Evolutionary conservation across 2,888 invertebrate genomes (phyloP), one percentile per base, ranked within the genome.

Genomic region (Drosophila melanocephala): DNA sequence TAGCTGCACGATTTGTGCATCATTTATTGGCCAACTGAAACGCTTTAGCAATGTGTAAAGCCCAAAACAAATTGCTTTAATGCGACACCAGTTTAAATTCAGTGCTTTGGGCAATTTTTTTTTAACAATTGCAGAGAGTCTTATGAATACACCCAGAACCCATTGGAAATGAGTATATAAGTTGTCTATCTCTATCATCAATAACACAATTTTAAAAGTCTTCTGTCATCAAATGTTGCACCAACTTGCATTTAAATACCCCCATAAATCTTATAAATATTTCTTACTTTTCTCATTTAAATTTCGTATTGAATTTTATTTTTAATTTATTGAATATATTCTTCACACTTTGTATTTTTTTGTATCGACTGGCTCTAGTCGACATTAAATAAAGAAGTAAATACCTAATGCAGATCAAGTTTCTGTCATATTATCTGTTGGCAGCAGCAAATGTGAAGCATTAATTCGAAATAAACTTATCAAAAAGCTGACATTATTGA

Each of bases 1-100:
- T 64, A 55, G 71, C 28, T 62, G 44, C 68, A 44, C 39, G 42
- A 63, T 66, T 74, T 77, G 35, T 67, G 51, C 51, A 28, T 30
- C 57, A 42, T 63, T 71, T 53, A 12, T 50, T 26, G 14, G 26
- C 4, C 47, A 55, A 22, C 63, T 51, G 33, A 14, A 35, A 35
- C 14, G 14, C 4, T 14, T 5, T 35, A 14, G 5, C 14, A 35
- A 35, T 14, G 33, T 35, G 33, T 5, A n/a, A 12, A 5, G 42
- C n/a, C 5, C 5, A 5, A 22, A 42, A 44, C 42, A 22, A 22
- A 5, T 22, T 2, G 12, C 19, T 37, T 37, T 37, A 19, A 37
- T 37, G 5, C 1, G 1, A 37, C 19, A 37, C 42, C 42, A 42
- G 5, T 5, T 12, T 22, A 44, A 42, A 22, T 44, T 44, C 5